These are phyloP conservation scores for Caligus rogercresseyi DNA, from an alignment of 1,140 invertebrate genomes.

Conservation along the genomic window DNA sequence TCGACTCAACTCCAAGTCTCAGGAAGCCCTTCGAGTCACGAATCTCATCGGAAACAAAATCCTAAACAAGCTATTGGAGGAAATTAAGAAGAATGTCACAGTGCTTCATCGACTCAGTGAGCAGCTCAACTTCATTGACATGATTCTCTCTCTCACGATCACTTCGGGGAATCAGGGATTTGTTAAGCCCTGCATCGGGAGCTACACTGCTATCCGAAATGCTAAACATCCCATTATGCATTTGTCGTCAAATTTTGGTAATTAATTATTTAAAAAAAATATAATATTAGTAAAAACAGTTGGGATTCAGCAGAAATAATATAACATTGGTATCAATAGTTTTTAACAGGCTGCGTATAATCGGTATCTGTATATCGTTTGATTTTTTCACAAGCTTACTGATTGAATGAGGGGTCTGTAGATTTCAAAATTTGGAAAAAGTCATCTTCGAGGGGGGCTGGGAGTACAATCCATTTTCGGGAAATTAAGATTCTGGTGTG, in stretches of 20 bases:
- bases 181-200: background rate
- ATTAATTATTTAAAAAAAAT: background rate
- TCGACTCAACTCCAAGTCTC: constrained; percentile 45
- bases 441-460: too few relatives aligned
- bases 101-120: background rate
- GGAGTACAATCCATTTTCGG: too few relatives aligned
- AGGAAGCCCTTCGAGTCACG: constrained; percentile 53
- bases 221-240: constrained; percentile 16
- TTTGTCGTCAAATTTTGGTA: constrained; percentile 22
- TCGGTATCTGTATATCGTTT: too few relatives aligned
- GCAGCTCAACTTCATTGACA: background rate
- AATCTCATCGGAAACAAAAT: constrained; percentile 51
- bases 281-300: constrained; percentile 15
- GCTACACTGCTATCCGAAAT: background rate
- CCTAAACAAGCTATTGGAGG: constrained; percentile 14
- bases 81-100: background rate
- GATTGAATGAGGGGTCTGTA: too few relatives aligned
- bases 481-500: too few relatives aligned
- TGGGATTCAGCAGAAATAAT: too few relatives aligned
- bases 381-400: too few relatives aligned
- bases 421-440: too few relatives aligned
- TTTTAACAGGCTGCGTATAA: too few relatives aligned
- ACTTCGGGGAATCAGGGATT: background rate
- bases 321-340: too few relatives aligned
- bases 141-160: background rate